Evolutionary conservation across 1,140 invertebrate species (phyloP), one percentile per base, ranked within the genome.

Genomic region (Doryteuthis pealeii): DNA sequence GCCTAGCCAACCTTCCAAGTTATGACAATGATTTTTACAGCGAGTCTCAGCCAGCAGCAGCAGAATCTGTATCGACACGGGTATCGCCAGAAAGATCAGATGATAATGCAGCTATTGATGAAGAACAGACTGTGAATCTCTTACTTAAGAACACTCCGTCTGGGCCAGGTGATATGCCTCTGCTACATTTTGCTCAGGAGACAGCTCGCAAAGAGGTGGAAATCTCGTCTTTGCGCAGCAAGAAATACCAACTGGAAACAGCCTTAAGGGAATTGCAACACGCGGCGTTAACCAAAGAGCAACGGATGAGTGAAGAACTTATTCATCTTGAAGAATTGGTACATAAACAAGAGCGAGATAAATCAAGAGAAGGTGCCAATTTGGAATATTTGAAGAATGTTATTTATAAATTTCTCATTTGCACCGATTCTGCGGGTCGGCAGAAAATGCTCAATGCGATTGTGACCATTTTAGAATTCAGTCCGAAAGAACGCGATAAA

Each of bases 361-460:
- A 93, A 82, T 93, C 92, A 3, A 88, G 94, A 30, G 94, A 95
- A 87, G 93, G 93, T 14, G 94, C 94, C 0, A 96, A 96, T 89
- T 86, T 96, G 62, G 94, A 96, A 84, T 96, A 96, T 84, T 85
- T 96, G 75, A 96, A 96, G 86, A 96, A 96, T 88, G 94, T 96
- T 12, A 92, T 95, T 62, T 90, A 95, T 28, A 93, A 93, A 77
- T 96, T 92, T 84, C 89, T 96, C 70, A 90, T 92, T n/a, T 92
- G 91, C 15, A 80, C 76, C 18, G 93, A 94, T 84, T 84, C 87
- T 18, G 90, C 90, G 6, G 92, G 92, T 12, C 91, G 92, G 79
- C 90, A 91, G 30, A 93, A 95, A 82, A 96, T 96, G 94, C 81
- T 96, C 18, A 96, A 96, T 88, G 95, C 95, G 0, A 95, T 96